These are phyloP conservation scores for Germaria angustata DNA, from an alignment of 2,888 invertebrate species.

Conservation along the genomic window DNA sequence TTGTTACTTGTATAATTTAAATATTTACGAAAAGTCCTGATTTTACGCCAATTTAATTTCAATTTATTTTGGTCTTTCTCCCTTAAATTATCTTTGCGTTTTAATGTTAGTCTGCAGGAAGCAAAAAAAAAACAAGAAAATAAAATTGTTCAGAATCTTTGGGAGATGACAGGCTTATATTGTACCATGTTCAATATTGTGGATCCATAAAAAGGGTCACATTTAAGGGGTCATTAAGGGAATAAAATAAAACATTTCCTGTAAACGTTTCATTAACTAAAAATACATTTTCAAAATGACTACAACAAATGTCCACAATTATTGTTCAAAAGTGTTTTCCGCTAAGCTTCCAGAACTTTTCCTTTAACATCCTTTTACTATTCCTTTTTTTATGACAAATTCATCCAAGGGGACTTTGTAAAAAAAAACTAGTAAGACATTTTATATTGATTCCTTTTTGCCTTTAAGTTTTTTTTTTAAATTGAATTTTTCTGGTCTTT, in stretches of 20 bases:
- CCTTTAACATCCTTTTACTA: not conserved
- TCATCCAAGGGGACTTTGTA: not conserved
- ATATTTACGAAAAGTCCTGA: not conserved
- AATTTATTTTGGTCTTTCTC: slow-evolving; percentile 21
- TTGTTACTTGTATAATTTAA: not conserved
- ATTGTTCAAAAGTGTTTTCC: slow-evolving; percentile 5
- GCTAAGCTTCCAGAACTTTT: slow-evolving; percentile 14
- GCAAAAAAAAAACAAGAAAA: no score
- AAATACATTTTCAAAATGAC: not conserved
- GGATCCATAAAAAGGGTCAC: slow-evolving; percentile 11
- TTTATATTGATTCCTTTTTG: not conserved
- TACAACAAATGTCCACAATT: slow-evolving; percentile 12
- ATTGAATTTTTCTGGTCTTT: not conserved
- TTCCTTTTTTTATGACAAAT: not conserved
- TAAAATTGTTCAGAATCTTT: not conserved
- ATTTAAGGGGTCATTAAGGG: slow-evolving; percentile 22
- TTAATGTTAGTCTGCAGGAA: not conserved
- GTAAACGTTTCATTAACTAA: not conserved
- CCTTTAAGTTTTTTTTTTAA: not conserved
- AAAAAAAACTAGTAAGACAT: not conserved
- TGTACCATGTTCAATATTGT: not conserved
- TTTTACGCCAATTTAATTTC: slow-evolving; percentile 52
- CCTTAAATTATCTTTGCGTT: not conserved
- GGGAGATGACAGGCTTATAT: not conserved
- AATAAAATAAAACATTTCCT: not conserved